These are phyloP conservation scores for Alectura lathami DNA, from an alignment of 2,113 vertebrate genomes.

Conservation along the genomic window DNA sequence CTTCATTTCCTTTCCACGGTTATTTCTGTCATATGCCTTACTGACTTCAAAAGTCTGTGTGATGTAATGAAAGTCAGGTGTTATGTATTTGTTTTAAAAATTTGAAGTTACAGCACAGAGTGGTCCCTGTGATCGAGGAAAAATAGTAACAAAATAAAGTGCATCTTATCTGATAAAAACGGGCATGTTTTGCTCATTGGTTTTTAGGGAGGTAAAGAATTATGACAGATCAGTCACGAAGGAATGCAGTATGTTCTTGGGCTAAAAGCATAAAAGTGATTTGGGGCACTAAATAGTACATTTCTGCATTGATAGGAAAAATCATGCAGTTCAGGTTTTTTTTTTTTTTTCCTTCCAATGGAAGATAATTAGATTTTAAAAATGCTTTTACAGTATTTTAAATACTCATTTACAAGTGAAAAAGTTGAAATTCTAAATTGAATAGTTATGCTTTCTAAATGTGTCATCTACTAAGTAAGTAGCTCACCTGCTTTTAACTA, in stretches of 20 bases:
- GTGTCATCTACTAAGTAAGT: background rate
- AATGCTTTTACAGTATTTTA: background rate
- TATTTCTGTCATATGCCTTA: constrained; percentile 33
- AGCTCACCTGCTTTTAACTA: background rate
- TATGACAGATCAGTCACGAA: background rate
- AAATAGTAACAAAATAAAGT: background rate
- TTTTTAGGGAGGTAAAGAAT: background rate
- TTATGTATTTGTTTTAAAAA: background rate
- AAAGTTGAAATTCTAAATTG: background rate
- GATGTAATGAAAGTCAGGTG: background rate
- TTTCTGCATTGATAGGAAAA: background rate
- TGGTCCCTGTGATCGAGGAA: background rate
- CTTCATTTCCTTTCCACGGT: constrained; percentile 47
- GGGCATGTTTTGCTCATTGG: background rate
- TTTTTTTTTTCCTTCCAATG: background rate
- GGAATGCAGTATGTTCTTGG: background rate
- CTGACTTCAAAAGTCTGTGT: background rate
- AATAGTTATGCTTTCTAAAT: background rate
- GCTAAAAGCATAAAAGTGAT: background rate
- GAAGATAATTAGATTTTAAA: background rate
- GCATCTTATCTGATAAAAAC: background rate
- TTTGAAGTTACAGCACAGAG: background rate
- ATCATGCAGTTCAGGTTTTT: background rate
- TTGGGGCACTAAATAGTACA: background rate
- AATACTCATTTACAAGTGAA: background rate